Percentiles rank a stretch among this genome's conserved stretches.
Evolutionary conservation across 2,888 invertebrate genomes (phyloP).

Genomic region (Sericinus montela): DNA sequence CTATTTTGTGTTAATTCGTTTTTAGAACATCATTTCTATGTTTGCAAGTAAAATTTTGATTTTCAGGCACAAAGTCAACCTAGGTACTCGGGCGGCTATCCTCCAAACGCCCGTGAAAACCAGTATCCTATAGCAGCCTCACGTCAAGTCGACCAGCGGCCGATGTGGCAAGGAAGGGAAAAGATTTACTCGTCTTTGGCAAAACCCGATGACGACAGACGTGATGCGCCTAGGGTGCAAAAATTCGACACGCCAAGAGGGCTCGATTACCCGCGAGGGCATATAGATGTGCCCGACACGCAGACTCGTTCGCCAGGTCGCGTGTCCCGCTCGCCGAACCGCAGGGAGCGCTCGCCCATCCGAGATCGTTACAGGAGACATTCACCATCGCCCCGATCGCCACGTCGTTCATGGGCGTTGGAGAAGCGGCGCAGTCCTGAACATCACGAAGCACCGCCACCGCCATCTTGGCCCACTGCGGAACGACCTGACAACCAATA

Average conservation of each 20-base stretch:
- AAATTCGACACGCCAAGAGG: conserved; percentile 30
- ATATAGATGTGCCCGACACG: conserved; percentile 23
- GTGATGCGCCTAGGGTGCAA: conserved; percentile 32
- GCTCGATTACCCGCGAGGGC: conserved; percentile 25
- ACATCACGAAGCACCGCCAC: conserved; percentile 50
- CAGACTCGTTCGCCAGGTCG: conserved; percentile 32
- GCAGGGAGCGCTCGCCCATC: conserved; percentile 52
- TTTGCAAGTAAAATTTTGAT: conserved; percentile 64
- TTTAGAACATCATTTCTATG: conserved; percentile 25
- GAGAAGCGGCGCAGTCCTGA: conserved; percentile 61
- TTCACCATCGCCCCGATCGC: conserved; percentile 58
- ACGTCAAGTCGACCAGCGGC: conserved; percentile 30
- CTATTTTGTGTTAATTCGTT: neutral
- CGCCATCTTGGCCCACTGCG: conserved; percentile 61
- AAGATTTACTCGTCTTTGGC: conserved; percentile 24
- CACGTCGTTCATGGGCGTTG: conserved; percentile 64
- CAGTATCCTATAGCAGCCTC: conserved; percentile 36
- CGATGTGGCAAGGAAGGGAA: conserved; percentile 47
- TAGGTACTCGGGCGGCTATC: conserved; percentile 65
- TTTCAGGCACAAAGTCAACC: conserved; percentile 67
- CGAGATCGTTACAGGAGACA: conserved; percentile 52
- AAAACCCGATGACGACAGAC: conserved; percentile 45
- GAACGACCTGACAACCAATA: conserved; percentile 35
- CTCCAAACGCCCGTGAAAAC: conserved; percentile 41
- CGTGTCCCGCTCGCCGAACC: conserved; percentile 50